Evolutionary conservation across 2,113 vertebrate species (phyloP).

Genomic region (Helogale parvula): DNA sequence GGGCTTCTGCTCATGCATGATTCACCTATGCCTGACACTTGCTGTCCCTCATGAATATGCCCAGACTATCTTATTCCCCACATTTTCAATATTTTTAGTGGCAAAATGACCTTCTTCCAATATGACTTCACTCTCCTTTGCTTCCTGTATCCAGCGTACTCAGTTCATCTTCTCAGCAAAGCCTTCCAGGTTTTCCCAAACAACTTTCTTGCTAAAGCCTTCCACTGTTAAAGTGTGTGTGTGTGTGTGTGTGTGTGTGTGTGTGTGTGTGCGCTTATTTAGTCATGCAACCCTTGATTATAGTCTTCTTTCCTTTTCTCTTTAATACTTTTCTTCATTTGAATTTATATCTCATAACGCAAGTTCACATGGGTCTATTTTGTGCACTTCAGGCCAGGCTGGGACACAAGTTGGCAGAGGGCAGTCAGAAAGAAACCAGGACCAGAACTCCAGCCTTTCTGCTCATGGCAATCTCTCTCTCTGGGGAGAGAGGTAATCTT

Average conservation of each 20-base stretch:
- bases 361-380: too few relatives aligned
- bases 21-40: not conserved
- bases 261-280: not conserved
- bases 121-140: not conserved
- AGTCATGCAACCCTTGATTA: too few relatives aligned
- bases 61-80: not conserved
- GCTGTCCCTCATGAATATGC: too few relatives aligned
- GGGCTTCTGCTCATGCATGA: fast-evolving
- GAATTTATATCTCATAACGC: too few relatives aligned
- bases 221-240: not conserved
- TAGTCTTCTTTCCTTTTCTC: too few relatives aligned
- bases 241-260: not conserved
- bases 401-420: too few relatives aligned
- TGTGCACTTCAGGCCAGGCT: too few relatives aligned
- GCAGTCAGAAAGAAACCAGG: too few relatives aligned
- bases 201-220: not conserved
- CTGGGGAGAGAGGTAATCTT: too few relatives aligned
- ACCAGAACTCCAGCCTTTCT: too few relatives aligned
- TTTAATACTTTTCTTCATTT: too few relatives aligned
- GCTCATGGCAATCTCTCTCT: too few relatives aligned
- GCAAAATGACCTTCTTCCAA: not conserved
- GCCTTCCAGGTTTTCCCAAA: not conserved
- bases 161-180: not conserved
- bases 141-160: not conserved
- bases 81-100: not conserved